Conservation (phyloP, 1,140 invertebrate genomes). For the Copidosoma floridanum region DNA sequence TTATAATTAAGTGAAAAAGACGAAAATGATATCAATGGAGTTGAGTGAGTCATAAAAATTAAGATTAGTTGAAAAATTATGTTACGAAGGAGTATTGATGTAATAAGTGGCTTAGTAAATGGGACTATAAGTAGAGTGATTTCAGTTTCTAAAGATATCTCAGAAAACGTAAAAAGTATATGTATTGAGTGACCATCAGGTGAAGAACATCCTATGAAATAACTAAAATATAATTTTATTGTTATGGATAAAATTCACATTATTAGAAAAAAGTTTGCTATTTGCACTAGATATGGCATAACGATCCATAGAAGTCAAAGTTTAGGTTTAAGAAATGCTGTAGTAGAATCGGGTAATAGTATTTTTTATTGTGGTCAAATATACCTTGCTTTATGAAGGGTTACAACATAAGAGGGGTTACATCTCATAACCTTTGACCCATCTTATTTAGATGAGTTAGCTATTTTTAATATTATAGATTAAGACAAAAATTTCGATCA, state of each 20-base stretch:
- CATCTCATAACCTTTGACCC: conserved; percentile 43
- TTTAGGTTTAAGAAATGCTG: conserved; percentile 39
- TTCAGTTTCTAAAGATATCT: conserved; percentile 20
- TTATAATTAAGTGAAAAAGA: conserved; percentile 22
- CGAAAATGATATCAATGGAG: conserved; percentile 20
- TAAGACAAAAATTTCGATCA: conserved; percentile 28
- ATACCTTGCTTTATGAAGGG: conserved; percentile 47
- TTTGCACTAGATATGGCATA: conserved; percentile 43
- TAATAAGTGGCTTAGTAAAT: conserved; percentile 37
- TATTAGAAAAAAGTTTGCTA: conserved; percentile 46
- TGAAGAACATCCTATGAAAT: conserved; percentile 29
- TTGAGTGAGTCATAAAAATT: conserved; percentile 29
- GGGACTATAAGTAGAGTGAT: conserved; percentile 32
- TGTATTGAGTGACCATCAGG: neutral
- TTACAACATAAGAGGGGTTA: conserved; percentile 38
- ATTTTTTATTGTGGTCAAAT: conserved; percentile 42
- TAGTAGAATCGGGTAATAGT: conserved; percentile 39
- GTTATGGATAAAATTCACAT: conserved; percentile 39
- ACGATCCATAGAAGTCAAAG: conserved; percentile 51
- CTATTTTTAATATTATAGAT: conserved; percentile 39
- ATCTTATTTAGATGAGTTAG: conserved; percentile 24
- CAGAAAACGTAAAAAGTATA: neutral
- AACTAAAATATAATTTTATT: conserved; percentile 37
- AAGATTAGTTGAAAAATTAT: conserved; percentile 41
- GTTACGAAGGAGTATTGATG: conserved; percentile 42